Evolutionary conservation across 1,140 invertebrate species (phyloP).

Genomic region (Nylanderia fulva): DNA sequence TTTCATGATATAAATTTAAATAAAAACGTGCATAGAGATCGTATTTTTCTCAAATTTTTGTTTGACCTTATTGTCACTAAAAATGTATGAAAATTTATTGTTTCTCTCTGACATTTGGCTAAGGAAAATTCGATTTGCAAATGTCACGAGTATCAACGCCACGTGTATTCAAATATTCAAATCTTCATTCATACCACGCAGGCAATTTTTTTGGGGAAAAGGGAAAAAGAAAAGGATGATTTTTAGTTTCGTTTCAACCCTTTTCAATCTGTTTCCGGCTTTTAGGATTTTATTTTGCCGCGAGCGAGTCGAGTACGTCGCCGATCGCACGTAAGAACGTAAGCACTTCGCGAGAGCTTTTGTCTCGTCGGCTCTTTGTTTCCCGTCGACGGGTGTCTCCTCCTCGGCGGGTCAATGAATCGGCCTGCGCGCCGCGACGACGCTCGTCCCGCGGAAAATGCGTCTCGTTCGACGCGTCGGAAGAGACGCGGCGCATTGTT

Average conservation of each 20-base stretch:
- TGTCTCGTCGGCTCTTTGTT: constrained; percentile 72
- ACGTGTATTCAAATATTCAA: background rate
- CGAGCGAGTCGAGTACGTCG: constrained; percentile 24
- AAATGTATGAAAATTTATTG: too few species aligned
- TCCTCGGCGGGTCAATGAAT: constrained; percentile 75
- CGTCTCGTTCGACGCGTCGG: constrained; percentile 59
- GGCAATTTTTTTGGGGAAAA: too few species aligned
- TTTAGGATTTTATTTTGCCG: constrained; percentile 41
- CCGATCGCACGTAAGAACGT: constrained; percentile 66
- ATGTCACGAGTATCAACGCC: background rate
- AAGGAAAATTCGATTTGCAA: too few species aligned
- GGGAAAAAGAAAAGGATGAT: background rate
- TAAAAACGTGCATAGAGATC: background rate
- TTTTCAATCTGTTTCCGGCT: background rate
- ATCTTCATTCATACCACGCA: background rate
- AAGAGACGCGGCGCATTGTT: constrained; percentile 66
- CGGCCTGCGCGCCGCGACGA: constrained; percentile 67
- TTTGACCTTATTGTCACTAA: too few species aligned
- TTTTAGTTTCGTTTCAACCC: background rate
- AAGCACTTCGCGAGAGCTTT: constrained; percentile 67
- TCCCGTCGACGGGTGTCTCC: constrained; percentile 72
- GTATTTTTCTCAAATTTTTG: background rate
- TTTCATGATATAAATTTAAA: background rate
- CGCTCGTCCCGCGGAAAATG: constrained; percentile 67
- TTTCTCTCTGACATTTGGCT: too few species aligned